Conservation (phyloP, 2,888 invertebrate genomes). For the Luperina testacea region DNA sequence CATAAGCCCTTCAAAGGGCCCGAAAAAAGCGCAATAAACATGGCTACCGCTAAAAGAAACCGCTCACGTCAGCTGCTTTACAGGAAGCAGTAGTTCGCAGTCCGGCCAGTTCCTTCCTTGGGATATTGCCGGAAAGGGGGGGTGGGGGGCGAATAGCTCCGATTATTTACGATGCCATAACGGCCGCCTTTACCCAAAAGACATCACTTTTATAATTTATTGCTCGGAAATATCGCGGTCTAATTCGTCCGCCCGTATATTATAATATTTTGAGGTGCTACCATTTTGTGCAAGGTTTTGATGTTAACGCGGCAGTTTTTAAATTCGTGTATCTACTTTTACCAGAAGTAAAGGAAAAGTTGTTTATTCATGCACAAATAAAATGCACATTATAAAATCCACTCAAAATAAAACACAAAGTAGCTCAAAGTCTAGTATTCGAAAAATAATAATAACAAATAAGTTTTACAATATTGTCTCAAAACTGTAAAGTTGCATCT, state of each 20-base stretch:
- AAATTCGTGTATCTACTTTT: neutral
- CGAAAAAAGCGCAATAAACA: slow-evolving; percentile 54
- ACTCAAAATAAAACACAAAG: neutral
- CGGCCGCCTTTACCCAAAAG: slow-evolving; percentile 74
- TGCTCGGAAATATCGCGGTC: slow-evolving; percentile 82
- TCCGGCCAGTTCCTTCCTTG: slow-evolving; percentile 75
- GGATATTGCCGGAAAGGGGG: slow-evolving; percentile 71
- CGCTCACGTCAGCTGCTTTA: slow-evolving; percentile 52
- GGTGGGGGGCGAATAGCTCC: slow-evolving; percentile 29
- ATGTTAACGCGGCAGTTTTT: neutral
- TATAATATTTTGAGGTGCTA: slow-evolving; percentile 70
- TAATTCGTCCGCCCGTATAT: slow-evolving; percentile 82
- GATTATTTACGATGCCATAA: slow-evolving; percentile 67
- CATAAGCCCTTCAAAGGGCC: slow-evolving; percentile 35
- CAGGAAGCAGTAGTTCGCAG: slow-evolving; percentile 73
- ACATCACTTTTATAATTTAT: slow-evolving; percentile 86
- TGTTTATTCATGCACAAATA: neutral
- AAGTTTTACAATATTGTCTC: neutral
- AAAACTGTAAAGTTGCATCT: neutral
- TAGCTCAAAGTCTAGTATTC: neutral
- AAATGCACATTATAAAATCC: neutral
- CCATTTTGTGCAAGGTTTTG: slow-evolving; percentile 7
- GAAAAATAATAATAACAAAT: neutral
- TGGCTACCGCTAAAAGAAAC: slow-evolving; percentile 51
- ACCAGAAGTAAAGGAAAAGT: neutral